Base-by-base conservation (phyloP, 2,797 vertebrate genomes). In the Leuciscus waleckii region DNA sequence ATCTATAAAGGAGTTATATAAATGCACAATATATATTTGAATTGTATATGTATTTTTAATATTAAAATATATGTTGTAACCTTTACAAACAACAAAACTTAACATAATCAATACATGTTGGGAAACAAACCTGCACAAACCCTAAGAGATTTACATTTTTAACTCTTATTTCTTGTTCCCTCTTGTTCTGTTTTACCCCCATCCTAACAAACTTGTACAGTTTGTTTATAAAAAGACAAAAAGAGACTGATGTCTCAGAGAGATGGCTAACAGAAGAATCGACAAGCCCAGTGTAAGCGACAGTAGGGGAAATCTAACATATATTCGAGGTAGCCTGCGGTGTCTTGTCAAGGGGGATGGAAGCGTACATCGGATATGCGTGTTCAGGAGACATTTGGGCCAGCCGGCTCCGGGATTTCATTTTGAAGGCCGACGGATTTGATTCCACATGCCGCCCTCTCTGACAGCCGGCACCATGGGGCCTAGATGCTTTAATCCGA, bases 401-500 rank as follows among this genome's bases (percentile, higher is more conserved):
- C 83, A 81, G 61, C 65, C 82, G 46, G 75, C 51, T 63, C 67
- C 29, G 19, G 43, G 51, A 84, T 86, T 85, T 79, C 43, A 61
- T 71, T 80, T 67, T 80, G 69, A 85, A 88, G 83, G 46, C 70
- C 65, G 71, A 76, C 63, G 70, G 87, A 88, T 90, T 85, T 83
- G 32, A 87, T 85, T 81, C 75, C 87, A 74, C 89, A 85, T 63
- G 78, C 79, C 75, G 23, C 73, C 32, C 77, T 84, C 63, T 65
- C 68, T 85, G 80, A 85, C 79, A 88, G 78, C 35, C 70, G 19
- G 71, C 85, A 82, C 85, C 75, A 61, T 49, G 61, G 75, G 71
- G 76, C 76, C 54, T 69, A 79, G 81, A 82, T 19, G 81, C 85
- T 89, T 89, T 88, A 90, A 88, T 88, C 88, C 35, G 39, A 63